Evolutionary conservation across 2,888 invertebrate species (phyloP).

Genomic region (Alitta virens): DNA sequence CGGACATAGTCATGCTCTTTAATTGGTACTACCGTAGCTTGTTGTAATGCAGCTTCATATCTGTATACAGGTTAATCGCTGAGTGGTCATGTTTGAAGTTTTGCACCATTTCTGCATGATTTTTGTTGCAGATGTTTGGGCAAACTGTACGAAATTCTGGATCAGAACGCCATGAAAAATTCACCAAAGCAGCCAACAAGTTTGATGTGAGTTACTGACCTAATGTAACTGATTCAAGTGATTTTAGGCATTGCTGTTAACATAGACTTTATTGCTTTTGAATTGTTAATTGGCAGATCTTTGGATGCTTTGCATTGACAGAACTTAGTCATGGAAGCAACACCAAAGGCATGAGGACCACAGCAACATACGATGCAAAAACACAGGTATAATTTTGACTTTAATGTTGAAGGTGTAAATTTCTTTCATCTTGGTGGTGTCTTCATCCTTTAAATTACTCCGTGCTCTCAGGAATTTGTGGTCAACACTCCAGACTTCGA

Average conservation of each 20-base stretch:
- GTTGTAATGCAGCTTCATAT: no score
- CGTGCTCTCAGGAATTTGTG: conserved; percentile 64
- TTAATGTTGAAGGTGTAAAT: no score
- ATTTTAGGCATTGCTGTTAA: no score
- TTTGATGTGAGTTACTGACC: conserved; percentile 57
- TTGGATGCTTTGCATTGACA: conserved; percentile 81
- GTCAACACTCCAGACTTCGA: conserved; percentile 75
- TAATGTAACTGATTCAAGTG: no score
- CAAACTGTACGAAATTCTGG: conserved; percentile 59
- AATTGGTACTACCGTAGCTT: no score
- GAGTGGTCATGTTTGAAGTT: no score
- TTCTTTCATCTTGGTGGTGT: not conserved
- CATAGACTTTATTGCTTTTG: no score
- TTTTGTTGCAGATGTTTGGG: conserved; percentile 61
- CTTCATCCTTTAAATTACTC: not conserved
- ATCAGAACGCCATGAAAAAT: conserved; percentile 57
- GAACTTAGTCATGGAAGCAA: conserved; percentile 91
- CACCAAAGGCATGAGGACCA: conserved; percentile 81
- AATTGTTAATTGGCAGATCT: conserved; percentile 31
- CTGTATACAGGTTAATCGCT: no score
- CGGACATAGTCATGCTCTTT: no score
- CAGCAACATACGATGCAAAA: conserved; percentile 75
- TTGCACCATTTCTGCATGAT: no score
- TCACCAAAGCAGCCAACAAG: conserved; percentile 48
- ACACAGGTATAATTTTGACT: conserved; percentile 59